Evolutionary conservation across 2,113 vertebrate species (phyloP), one percentile per base, ranked within the genome.

Genomic region (Clupea harengus): DNA sequence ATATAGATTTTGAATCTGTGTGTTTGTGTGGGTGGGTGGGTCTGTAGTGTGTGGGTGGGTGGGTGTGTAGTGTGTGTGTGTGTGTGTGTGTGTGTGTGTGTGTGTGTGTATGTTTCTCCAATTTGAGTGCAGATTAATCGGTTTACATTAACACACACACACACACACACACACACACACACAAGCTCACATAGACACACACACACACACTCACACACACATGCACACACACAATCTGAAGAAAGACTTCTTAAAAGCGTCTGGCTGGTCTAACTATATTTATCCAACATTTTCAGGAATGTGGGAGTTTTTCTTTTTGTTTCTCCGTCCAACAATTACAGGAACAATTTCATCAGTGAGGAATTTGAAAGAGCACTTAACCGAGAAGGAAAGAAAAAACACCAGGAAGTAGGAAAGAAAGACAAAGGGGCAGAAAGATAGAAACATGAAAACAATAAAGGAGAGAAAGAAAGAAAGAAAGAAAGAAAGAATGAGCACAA

Each of bases 341-440:
- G 89, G 86, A 92, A 93, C 88, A 90, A 89, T 91, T 93, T 94
- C 88, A 93, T 92, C 89, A 88, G 83, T 81, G 25, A 91, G 88
- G 87, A 92, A 92, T 93, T 91, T 32, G 1, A 82, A 82, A 81
- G 86, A 89, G 84, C 18, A 84, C 86, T 81, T 83, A 39, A 80
- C 32, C 1, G 32, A 82, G 54, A 54, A 18, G 83, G 7, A 44
- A 60, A 50, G 54, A 78, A 17, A 3, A 45, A 44, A 17, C 4
- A 45, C 32, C 20, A 49, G 8, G 81, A 17, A n/a, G 15, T 20
- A 20, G 13, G 32, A 50, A 47, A 52, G 18, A 82, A 28, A 82
- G 44, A 81, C 20, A 82, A 44, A 20, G 32, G 54, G 49, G 39
- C 6, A 64, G 39, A 81, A 45, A 46, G 15, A 39, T 82, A 6